These are phyloP conservation scores for Cinclus mexicanus DNA, from an alignment of 2,113 vertebrate species.

Conservation along the genomic window DNA sequence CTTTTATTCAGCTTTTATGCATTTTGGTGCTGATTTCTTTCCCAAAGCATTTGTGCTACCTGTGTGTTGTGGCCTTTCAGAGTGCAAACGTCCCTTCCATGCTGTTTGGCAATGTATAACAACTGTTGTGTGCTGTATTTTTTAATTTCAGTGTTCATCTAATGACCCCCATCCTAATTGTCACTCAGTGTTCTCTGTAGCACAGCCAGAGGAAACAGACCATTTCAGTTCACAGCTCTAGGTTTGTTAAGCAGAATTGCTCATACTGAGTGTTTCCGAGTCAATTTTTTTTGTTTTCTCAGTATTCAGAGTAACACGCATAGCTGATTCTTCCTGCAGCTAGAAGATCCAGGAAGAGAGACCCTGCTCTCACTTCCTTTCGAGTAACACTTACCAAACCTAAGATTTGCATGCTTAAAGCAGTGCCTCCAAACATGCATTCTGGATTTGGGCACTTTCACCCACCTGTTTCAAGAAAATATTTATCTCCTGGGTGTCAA, in stretches of 20 bases:
- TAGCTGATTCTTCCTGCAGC: constrained; percentile 42
- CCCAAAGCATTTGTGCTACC: neutral
- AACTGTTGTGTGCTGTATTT: no score
- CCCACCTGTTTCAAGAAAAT: neutral
- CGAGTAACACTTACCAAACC: neutral
- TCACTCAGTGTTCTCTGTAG: neutral
- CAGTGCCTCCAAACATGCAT: neutral
- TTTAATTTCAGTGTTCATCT: neutral
- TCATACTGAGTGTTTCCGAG: constrained; percentile 12
- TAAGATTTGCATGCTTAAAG: neutral
- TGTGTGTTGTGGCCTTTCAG: neutral
- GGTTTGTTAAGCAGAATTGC: constrained; percentile 14
- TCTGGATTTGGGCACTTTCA: neutral
- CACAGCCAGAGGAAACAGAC: neutral
- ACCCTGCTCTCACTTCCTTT: constrained; percentile 47
- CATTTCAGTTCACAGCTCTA: neutral
- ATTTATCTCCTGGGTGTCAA: neutral
- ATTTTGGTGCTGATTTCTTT: neutral
- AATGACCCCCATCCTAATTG: neutral
- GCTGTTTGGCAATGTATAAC: neutral
- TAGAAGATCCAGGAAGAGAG: constrained; percentile 53
- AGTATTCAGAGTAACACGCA: constrained; percentile 3
- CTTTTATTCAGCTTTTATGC: neutral
- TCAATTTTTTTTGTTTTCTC: constrained; percentile 44
- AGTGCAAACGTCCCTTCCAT: neutral